Evolutionary conservation across 2,888 invertebrate species (phyloP), one percentile per base, ranked within the genome.

Genomic region (Cantharis flavilabris): DNA sequence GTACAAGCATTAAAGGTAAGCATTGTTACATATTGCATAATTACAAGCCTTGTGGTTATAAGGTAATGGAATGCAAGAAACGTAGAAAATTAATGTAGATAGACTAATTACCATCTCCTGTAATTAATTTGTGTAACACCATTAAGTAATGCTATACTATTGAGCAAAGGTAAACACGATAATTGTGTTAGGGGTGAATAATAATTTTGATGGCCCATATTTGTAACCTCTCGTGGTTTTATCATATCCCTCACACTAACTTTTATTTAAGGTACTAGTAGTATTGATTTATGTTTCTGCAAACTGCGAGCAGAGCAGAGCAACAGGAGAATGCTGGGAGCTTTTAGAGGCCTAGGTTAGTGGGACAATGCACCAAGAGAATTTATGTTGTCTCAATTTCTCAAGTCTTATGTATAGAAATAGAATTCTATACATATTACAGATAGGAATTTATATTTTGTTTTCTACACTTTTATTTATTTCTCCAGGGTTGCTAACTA

Each of bases 311-410:
- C 69, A 62, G 63, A 62, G 30, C 69, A 62, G 73, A 73, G 73
- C 73, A 73, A 73, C 73, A 73, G 73, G 73, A 73, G 69, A 73
- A 70, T 63, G 26, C 63, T 23, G 70, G 69, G 73, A 18, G 70
- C 69, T 62, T 73, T 65, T 73, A 63, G 63, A 73, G 73, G 70
- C 73, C 73, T 73, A 73, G 73, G 73, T 73, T 73, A 73, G 18
- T 73, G 63, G 73, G 69, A 70, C 73, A 73, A 70, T 62, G 70
- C 69, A 70, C 70, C 30, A 70, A 70, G 62, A 33, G 49, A 73
- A 26, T 73, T 65, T 67, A 69, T 67, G 69, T 65, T 28, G 72
- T 18, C 64, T 64, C 65, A 49, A 49, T 49, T 49, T 49, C n/a
- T 49, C n/a, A 49, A n/a, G 49, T 7, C 49, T 49, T 49, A n/a